Conservation (phyloP, 2,797 vertebrate species). For the Sebastes miniatus region DNA sequence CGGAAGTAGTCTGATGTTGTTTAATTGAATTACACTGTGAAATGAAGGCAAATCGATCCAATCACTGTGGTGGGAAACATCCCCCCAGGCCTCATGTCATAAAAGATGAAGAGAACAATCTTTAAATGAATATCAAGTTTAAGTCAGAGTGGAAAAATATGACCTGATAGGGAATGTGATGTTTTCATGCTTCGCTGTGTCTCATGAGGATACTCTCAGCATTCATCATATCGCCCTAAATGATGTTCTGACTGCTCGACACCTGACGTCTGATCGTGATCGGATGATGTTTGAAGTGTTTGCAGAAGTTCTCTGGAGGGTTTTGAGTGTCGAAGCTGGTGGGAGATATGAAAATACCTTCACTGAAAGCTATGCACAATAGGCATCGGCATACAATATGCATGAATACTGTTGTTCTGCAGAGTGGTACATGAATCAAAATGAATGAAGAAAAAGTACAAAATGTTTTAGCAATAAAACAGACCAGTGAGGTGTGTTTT, state of each 20-base stretch:
- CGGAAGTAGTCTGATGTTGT: neutral
- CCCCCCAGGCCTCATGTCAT: neutral
- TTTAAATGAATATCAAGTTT: neutral
- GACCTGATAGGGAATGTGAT: neutral
- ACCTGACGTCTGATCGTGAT: neutral
- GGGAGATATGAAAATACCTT: constrained; percentile 1
- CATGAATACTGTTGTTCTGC: neutral
- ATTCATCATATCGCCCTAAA: neutral
- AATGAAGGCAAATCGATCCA: constrained; percentile 32
- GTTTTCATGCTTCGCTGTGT: neutral
- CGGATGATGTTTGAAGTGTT: neutral
- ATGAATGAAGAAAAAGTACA: neutral
- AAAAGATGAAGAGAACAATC: neutral
- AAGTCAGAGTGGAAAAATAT: neutral
- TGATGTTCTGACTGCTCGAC: neutral
- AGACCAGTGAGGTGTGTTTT: fast-evolving
- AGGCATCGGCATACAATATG: neutral
- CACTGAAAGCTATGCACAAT: neutral
- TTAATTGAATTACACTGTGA: constrained; percentile 21
- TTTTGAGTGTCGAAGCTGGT: neutral
- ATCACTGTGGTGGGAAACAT: neutral
- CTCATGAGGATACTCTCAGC: neutral
- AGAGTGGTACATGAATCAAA: neutral
- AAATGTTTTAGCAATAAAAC: neutral
- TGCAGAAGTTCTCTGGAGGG: constrained; percentile 6